phyloP scores from a whole-genome alignment of 2,888 invertebrate genomes.

The Conus canariensis region DNA sequence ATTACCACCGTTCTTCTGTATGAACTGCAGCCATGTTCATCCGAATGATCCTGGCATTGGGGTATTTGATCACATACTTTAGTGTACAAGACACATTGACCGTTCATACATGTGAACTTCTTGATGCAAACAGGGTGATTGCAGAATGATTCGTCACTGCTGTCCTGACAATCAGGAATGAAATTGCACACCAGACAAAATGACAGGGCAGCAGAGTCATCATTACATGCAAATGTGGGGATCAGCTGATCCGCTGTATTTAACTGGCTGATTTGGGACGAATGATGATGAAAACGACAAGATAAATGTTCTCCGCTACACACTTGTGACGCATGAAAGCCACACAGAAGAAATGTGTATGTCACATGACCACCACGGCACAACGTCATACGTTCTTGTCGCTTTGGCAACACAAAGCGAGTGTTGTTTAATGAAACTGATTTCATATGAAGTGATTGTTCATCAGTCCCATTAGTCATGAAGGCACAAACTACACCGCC shows the following conservation, averaged over 20 bases:
- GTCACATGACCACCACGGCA: background rate
- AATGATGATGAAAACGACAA: background rate
- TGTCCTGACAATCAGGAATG: background rate
- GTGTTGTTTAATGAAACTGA: too few species aligned
- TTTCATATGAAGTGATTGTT: background rate
- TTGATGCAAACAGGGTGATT: background rate
- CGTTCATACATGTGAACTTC: background rate
- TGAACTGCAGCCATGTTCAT: background rate
- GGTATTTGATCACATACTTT: background rate
- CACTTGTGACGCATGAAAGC: background rate
- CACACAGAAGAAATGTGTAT: background rate
- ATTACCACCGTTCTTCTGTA: too few species aligned
- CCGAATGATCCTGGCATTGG: background rate
- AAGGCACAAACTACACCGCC: background rate
- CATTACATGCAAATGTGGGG: background rate
- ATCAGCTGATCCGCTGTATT: background rate
- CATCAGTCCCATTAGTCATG: background rate
- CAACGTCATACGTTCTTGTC: background rate
- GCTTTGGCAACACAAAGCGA: too few species aligned
- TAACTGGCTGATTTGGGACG: too few species aligned
- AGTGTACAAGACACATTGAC: background rate
- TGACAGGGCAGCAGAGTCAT: background rate
- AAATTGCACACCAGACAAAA: background rate
- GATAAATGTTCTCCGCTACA: background rate
- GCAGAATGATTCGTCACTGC: background rate